phyloP scores from a whole-genome alignment of 2,888 invertebrate species.

The Caradrina kadenii region DNA sequence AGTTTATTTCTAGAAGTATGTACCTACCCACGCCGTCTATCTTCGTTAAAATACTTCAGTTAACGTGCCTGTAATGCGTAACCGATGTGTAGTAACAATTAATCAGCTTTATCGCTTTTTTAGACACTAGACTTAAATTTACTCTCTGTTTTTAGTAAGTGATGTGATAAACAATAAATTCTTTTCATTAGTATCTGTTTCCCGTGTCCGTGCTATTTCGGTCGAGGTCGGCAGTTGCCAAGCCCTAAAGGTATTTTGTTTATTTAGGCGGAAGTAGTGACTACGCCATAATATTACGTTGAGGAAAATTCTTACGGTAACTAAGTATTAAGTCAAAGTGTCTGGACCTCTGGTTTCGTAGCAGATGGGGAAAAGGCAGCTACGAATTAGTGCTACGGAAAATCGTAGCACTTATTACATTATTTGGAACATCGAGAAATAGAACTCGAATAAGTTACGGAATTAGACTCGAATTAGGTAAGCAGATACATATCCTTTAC shows the following conservation, averaged over 20 bases:
- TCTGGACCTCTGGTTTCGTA: background rate
- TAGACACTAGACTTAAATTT: constrained; percentile 7
- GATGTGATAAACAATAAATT: constrained; percentile 53
- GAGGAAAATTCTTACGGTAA: background rate
- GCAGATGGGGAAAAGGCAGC: background rate
- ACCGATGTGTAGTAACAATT: constrained; percentile 12
- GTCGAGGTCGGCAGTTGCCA: constrained; percentile 51
- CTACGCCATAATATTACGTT: background rate
- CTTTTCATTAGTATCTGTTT: constrained; percentile 49
- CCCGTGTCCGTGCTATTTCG: constrained; percentile 51
- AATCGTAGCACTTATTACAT: constrained; percentile 1
- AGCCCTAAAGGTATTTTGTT: constrained; percentile 36
- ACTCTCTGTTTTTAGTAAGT: constrained; percentile 29
- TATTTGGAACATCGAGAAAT: background rate
- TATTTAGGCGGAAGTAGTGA: background rate
- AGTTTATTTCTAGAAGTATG: background rate
- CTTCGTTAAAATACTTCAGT: constrained; percentile 2
- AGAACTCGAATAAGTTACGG: background rate
- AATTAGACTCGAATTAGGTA: no score
- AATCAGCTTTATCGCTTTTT: constrained; percentile 31
- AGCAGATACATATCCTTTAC: no score
- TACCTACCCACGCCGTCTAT: background rate
- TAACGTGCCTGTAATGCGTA: no score
- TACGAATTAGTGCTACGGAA: constrained; percentile 34
- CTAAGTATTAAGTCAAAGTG: no score